Evolutionary conservation across 2,113 vertebrate genomes (phyloP), one percentile per base, ranked within the genome.

Genomic region (Lutjanus erythropterus): DNA sequence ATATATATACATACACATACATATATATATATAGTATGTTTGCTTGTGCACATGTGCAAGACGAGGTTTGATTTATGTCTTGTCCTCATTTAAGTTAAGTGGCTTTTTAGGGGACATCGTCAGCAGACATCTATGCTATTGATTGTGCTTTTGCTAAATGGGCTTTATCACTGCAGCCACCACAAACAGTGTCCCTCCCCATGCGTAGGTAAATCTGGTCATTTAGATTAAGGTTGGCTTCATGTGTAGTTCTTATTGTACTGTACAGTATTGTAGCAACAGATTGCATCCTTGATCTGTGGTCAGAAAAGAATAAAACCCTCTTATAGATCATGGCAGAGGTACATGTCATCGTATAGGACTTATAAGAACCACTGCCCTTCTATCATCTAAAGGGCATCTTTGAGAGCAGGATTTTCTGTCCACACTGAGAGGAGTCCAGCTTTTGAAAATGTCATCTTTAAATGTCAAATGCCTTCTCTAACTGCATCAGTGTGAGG

Each of bases 381-480:
- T 84, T 75, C 59, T 65, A 52, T 77, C 61, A 81, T 78, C 68
- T 72, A 81, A 89, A 89, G 86, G 88, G 74, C 80, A 84, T 80
- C 56, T 82, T 66, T 78, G 64, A 83, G 70, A 81, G 84, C 74
- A 77, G 68, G 71, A 59, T 79, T 69, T 65, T 85, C 65, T 85
- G 50, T 91, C 77, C 64, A 39, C 65, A 50, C 25, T 37, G 61
- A 67, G 35, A 68, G 47, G 42, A 44, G 58, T 84, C 69, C 55
- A 69, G 62, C 39, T 39, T 14, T 49, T 78, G 82, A 84, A 94
- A 90, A 91, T 88, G 86, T 65, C 88, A 85, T 84, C 41, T 78
- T 83, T 75, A 92, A 94, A 93, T 93, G 90, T 90, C 90, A 93
- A 84, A 87, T 52, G 59, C 66, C 76, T 60, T 81, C 11, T 50